Conservation (phyloP, 2,797 vertebrate genomes). For the Rhincodon typus region DNA sequence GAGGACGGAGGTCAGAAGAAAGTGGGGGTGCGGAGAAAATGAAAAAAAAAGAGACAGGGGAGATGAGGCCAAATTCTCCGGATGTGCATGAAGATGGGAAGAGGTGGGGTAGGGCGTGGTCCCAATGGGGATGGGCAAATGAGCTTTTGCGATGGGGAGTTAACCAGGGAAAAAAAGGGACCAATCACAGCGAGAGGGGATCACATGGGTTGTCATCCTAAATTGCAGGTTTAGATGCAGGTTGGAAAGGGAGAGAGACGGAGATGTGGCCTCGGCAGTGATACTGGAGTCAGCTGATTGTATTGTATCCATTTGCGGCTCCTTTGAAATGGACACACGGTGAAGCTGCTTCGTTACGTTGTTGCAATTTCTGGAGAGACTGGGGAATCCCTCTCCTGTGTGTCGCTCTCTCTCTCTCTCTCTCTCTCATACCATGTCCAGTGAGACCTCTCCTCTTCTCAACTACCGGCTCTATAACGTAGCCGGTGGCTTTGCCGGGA, state of each 20-base stretch:
- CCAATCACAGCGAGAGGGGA: neutral
- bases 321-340: neutral
- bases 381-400: neutral
- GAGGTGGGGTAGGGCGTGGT: too few species aligned
- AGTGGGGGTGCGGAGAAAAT: too few species aligned
- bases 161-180: neutral
- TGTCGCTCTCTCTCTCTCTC: neutral
- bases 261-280: neutral
- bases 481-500: constrained; percentile 43
- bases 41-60: too few species aligned
- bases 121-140: too few species aligned
- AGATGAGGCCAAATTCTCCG: too few species aligned
- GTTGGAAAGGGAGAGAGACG: neutral
- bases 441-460: constrained; percentile 73
- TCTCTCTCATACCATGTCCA: constrained; percentile 62
- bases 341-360: neutral
- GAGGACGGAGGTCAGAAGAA: too few species aligned
- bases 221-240: neutral
- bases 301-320: neutral
- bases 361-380: neutral
- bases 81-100: too few species aligned
- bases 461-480: constrained; percentile 68
- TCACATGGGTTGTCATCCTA: neutral
- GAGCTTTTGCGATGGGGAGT: neutral
- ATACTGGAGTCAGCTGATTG: neutral